A percentile compares a stretch with the other conserved stretches of the same genome.
These are phyloP conservation scores for Leucoptera coffeella DNA, from an alignment of 2,888 invertebrate species.

Conservation along the genomic window DNA sequence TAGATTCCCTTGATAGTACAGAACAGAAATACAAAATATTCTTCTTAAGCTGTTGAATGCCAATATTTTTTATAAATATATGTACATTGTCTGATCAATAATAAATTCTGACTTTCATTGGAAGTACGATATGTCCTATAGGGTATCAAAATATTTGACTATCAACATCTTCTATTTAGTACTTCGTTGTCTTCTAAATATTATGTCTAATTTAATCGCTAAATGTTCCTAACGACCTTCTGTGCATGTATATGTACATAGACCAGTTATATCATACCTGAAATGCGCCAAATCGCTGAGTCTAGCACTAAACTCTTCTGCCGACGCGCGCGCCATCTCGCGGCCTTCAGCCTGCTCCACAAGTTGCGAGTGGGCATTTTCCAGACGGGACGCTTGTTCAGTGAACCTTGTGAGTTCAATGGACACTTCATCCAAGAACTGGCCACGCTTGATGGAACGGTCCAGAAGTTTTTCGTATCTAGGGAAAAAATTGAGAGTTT, in stretches of 20 bases:
- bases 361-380: constrained; percentile 64
- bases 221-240: no score
- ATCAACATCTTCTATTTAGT: no score
- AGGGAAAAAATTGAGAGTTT: constrained; percentile 9
- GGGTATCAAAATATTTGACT: no score
- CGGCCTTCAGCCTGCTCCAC: constrained; percentile 69
- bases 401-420: constrained; percentile 62
- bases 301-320: constrained; percentile 45
- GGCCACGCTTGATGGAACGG: constrained; percentile 69
- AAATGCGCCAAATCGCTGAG: constrained; percentile 51
- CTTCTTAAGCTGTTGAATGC: no score
- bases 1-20: background rate
- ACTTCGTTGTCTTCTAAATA: no score
- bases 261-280: constrained; percentile 32
- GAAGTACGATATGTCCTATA: no score
- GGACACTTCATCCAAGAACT: constrained; percentile 76
- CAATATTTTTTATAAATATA: no score
- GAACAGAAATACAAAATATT: background rate
- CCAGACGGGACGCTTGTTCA: constrained; percentile 60
- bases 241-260: no score
- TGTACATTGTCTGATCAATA: no score
- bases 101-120: no score
- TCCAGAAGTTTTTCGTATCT: constrained; percentile 85
- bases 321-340: constrained; percentile 61
- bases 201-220: no score